Percentiles rank a stretch among this genome's conserved stretches.
Evolutionary conservation across 2,113 vertebrate species (phyloP).

Genomic region (Bos javanicus): DNA sequence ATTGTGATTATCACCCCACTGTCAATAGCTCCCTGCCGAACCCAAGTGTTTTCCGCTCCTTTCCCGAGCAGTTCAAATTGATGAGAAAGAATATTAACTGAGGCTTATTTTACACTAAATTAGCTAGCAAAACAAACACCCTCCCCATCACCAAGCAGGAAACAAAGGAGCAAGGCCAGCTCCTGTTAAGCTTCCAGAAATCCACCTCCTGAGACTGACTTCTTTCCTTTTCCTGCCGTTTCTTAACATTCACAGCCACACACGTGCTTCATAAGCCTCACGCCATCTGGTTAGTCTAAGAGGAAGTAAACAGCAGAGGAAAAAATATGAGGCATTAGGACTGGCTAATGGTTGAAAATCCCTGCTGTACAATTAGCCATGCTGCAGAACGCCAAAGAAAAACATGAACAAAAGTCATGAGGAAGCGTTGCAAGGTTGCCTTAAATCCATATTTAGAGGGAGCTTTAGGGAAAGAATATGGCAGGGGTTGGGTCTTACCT

Average conservation of each 20-base stretch:
- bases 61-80: neutral
- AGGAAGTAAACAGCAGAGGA: neutral
- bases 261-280: neutral
- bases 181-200: neutral
- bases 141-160: neutral
- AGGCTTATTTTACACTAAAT: neutral
- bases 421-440: neutral
- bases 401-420: neutral
- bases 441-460: neutral
- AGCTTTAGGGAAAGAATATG: neutral
- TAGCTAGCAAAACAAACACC: neutral
- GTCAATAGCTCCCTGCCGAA: neutral
- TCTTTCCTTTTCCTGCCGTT: neutral
- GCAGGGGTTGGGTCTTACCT: neutral
- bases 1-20: neutral
- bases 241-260: no score
- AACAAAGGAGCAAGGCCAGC: neutral
- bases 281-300: neutral
- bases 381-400: neutral
- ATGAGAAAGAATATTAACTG: neutral
- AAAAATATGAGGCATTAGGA: neutral
- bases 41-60: neutral
- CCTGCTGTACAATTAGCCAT: neutral
- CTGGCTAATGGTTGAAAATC: neutral
- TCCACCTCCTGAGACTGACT: neutral